A percentile compares a stretch with the other conserved stretches of the same genome.
Conservation (phyloP, 2,888 invertebrate species). For the Mystacides longicornis region DNA sequence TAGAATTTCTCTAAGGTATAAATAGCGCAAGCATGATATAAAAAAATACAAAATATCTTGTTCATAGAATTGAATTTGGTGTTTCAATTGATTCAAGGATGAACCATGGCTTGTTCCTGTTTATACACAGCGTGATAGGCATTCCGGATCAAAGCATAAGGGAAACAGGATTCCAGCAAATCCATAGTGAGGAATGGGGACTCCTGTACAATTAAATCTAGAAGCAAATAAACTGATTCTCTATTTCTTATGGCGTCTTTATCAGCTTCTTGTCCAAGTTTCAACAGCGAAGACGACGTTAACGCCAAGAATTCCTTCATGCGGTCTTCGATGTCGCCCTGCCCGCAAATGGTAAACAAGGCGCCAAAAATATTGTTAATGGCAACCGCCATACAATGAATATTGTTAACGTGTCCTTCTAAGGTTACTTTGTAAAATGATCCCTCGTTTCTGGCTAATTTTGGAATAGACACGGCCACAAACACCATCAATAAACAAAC, state of each 20-base stretch:
- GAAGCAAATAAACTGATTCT: conserved; percentile 91
- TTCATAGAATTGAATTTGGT: too few relatives aligned
- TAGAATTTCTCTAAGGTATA: too few relatives aligned
- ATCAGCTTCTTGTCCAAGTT: conserved; percentile 92
- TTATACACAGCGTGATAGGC: conserved; percentile 96
- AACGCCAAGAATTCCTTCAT: conserved; percentile 93
- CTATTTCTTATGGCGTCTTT: conserved; percentile 90
- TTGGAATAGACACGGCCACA: conserved; percentile 94
- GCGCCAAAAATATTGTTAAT: conserved; percentile 96
- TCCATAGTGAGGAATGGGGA: conserved; percentile 99
- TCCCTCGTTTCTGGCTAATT: conserved; percentile 82
- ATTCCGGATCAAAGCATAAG: conserved; percentile 94
- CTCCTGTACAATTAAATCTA: conserved; percentile 97
- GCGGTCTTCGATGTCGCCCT: conserved; percentile 93
- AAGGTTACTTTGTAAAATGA: conserved; percentile 82
- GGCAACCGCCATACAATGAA: conserved; percentile 95
- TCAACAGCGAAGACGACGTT: conserved; percentile 89
- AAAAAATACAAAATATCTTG: too few relatives aligned
- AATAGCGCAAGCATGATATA: too few relatives aligned
- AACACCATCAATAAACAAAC: conserved; percentile 98
- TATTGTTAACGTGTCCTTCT: conserved; percentile 96
- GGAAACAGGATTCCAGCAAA: conserved; percentile 96
- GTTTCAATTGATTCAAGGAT: conserved; percentile 30
- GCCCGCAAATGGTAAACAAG: conserved; percentile 90
- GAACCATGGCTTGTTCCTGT: conserved; percentile 63